phyloP scores from a whole-genome alignment of 2,888 invertebrate genomes.

The Polydrusus tereticollis region DNA sequence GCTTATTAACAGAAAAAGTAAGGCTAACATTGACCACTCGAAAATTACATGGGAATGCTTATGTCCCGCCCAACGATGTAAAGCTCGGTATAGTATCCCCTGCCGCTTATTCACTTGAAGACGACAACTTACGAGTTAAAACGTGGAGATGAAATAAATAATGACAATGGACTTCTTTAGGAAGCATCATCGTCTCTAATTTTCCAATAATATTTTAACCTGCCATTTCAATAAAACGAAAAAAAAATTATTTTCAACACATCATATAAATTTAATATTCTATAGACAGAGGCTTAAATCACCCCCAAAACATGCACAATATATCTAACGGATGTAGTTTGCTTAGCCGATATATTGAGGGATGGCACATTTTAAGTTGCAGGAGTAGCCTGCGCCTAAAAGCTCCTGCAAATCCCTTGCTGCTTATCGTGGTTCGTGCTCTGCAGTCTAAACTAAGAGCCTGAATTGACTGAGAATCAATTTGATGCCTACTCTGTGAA shows the following conservation, averaged over 20 bases:
- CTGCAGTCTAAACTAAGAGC: conserved; percentile 35
- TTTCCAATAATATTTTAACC: neutral
- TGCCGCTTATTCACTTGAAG: too few species aligned
- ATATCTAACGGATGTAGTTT: conserved; percentile 44
- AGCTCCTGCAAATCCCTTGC: conserved; percentile 48
- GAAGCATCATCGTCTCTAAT: too few species aligned
- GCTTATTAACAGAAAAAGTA: too few species aligned
- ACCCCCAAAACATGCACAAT: conserved; percentile 30
- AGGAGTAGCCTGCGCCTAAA: conserved; percentile 41
- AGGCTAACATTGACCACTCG: too few species aligned
- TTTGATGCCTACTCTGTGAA: conserved; percentile 33
- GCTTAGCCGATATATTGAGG: conserved; percentile 48
- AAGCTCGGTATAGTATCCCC: too few species aligned
- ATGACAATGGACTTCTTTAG: too few species aligned
- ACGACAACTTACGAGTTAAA: too few species aligned
- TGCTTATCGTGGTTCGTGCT: conserved; percentile 49
- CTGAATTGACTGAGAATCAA: conserved; percentile 48
- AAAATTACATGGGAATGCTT: too few species aligned
- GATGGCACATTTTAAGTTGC: conserved; percentile 48
- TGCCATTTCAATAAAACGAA: conserved; percentile 1
- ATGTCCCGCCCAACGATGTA: too few species aligned
- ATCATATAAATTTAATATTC: conserved; percentile 32
- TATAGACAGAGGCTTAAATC: conserved; percentile 29
- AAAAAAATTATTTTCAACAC: neutral
- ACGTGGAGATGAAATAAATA: too few species aligned